Percentiles rank a stretch among this genome's conserved stretches.
These are phyloP conservation scores for Psittacara wagleri DNA, from an alignment of 2,113 vertebrate genomes.

Conservation along the genomic window DNA sequence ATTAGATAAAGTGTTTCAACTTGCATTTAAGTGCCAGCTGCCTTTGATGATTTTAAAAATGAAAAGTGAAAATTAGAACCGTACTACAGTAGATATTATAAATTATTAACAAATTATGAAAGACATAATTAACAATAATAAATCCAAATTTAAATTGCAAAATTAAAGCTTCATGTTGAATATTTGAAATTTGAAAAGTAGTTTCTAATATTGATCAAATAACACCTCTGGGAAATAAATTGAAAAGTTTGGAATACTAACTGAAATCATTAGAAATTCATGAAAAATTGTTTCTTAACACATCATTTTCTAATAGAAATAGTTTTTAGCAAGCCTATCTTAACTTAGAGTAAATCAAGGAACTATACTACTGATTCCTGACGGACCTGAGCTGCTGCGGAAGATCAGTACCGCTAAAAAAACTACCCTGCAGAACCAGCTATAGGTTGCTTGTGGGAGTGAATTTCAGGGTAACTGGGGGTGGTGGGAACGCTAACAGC, in stretches of 20 bases:
- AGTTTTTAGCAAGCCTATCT: neutral
- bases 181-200: neutral
- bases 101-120: neutral
- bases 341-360: neutral
- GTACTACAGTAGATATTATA: neutral
- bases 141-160: neutral
- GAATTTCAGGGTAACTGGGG: neutral
- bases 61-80: neutral
- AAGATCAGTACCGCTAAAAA: neutral
- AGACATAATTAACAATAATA: neutral
- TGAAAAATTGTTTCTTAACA: neutral
- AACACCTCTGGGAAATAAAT: neutral
- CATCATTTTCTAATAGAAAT: neutral
- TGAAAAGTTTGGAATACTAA: neutral
- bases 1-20: neutral
- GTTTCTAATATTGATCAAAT: neutral
- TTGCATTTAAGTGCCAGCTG: neutral
- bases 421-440: neutral
- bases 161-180: neutral
- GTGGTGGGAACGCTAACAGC: neutral
- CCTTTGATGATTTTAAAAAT: neutral
- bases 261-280: neutral
- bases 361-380: neutral
- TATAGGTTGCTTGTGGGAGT: neutral
- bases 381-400: neutral